These are phyloP conservation scores for Diloba caeruleocephala DNA, from an alignment of 2,888 invertebrate species.

Conservation along the genomic window DNA sequence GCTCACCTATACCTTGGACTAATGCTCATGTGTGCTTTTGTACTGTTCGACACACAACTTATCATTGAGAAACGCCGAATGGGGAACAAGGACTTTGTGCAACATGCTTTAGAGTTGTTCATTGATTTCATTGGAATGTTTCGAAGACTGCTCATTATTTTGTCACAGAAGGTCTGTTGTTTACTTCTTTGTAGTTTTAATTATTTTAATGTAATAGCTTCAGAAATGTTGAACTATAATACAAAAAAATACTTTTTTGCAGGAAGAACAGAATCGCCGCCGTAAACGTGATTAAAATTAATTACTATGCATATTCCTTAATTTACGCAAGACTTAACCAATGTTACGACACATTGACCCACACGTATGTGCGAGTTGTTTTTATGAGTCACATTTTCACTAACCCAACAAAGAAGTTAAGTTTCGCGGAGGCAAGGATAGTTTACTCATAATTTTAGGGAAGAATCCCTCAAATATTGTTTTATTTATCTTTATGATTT, in stretches of 20 bases:
- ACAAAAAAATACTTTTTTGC: constrained; percentile 28
- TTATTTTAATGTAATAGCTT: too few species aligned
- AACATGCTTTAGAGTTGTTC: constrained; percentile 97
- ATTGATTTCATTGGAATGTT: constrained; percentile 98
- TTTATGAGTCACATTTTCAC: constrained; percentile 33
- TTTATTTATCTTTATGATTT: constrained; percentile 51
- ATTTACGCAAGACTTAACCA: constrained; percentile 48
- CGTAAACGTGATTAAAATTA: constrained; percentile 83
- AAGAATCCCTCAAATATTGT: constrained; percentile 50
- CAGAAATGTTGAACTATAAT: too few species aligned
- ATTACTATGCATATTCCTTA: constrained; percentile 26
- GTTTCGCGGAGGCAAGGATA: constrained; percentile 41
- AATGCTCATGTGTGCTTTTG: constrained; percentile 97
- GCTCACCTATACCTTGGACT: constrained; percentile 96
- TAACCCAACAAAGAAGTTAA: constrained; percentile 39
- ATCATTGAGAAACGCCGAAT: constrained; percentile 97
- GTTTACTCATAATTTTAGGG: constrained; percentile 37
- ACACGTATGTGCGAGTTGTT: constrained; percentile 22
- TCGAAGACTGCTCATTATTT: constrained; percentile 96
- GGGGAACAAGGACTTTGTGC: constrained; percentile 97
- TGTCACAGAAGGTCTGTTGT: constrained; percentile 94
- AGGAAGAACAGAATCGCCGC: constrained; percentile 86
- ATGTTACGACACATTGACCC: constrained; percentile 34
- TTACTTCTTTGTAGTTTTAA: background rate
- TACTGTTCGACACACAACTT: constrained; percentile 98